Evolutionary conservation across 2,888 invertebrate species (phyloP).

Genomic region (Trisateles emortualis): DNA sequence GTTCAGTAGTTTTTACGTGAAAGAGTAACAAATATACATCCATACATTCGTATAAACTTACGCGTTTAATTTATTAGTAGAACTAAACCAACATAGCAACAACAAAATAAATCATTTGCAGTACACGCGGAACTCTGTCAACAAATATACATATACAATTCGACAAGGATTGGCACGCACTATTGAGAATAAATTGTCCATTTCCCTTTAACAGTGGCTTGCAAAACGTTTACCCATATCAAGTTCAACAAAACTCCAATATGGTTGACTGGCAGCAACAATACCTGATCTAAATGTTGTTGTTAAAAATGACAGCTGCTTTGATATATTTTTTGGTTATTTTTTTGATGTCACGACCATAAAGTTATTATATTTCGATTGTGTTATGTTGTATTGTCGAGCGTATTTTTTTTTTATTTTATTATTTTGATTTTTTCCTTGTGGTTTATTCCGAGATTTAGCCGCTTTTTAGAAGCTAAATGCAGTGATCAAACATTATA

Average conservation of each 20-base stretch:
- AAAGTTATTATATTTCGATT: too few relatives aligned
- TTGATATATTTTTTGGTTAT: not conserved
- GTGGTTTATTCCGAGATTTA: too few relatives aligned
- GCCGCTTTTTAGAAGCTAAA: too few relatives aligned
- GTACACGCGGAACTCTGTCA: conserved; percentile 3
- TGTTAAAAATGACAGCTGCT: not conserved
- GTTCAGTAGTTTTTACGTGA: too few relatives aligned
- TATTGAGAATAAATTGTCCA: conserved; percentile 16
- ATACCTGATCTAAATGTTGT: not conserved
- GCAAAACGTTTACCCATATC: conserved; percentile 15
- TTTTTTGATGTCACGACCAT: too few relatives aligned
- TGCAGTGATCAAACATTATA: too few relatives aligned
- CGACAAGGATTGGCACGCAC: conserved; percentile 16
- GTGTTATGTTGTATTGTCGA: too few relatives aligned
- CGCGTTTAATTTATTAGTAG: too few relatives aligned
- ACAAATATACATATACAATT: conserved; percentile 8
- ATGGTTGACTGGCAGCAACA: conserved; percentile 8
- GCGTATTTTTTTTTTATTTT: too few relatives aligned
- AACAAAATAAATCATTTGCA: conserved; percentile 1
- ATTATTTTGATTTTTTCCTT: too few relatives aligned
- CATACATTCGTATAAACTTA: too few relatives aligned
- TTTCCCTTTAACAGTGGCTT: conserved; percentile 4
- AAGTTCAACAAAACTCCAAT: conserved; percentile 8
- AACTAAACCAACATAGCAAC: not conserved
- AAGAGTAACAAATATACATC: too few relatives aligned